Percentiles rank a stretch among this genome's conserved stretches.
phyloP scores from a whole-genome alignment of 2,113 vertebrate species.

The Morone chrysops region DNA sequence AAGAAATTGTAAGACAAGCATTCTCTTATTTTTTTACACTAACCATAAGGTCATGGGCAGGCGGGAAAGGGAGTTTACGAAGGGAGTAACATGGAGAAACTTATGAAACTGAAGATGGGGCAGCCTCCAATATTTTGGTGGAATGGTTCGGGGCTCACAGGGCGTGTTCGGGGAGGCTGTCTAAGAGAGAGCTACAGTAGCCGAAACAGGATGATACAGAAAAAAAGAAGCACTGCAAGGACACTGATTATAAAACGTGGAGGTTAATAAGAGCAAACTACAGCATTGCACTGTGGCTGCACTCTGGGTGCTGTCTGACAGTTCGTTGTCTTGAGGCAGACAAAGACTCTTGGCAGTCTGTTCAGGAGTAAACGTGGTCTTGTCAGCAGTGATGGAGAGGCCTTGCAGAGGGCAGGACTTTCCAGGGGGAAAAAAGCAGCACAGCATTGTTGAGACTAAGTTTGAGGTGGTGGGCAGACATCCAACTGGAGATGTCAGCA shows the following conservation, averaged over 20 bases:
- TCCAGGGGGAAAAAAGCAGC: conserved; percentile 53
- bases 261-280: conserved; percentile 13
- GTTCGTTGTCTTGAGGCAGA: conserved; percentile 58
- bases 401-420: conserved; percentile 68
- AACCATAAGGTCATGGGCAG: conserved; percentile 2
- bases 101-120: conserved; percentile 23
- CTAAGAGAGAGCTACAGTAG: conserved; percentile 3
- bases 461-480: conserved; percentile 57
- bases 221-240: conserved; percentile 22
- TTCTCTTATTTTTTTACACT: not conserved
- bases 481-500: conserved; percentile 66
- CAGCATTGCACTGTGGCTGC: conserved; percentile 19
- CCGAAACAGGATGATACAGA: conserved; percentile 3
- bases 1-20: not conserved
- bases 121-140: conserved; percentile 17
- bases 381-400: conserved; percentile 69
- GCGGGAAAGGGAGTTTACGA: conserved; percentile 10
- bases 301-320: conserved; percentile 52
- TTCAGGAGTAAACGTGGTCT: conserved; percentile 52
- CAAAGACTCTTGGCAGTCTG: conserved; percentile 56
- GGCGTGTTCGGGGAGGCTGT: not conserved
- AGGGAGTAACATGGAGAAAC: conserved; percentile 18
- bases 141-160: not conserved
- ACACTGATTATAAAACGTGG: conserved; percentile 16
- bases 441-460: conserved; percentile 63